These are phyloP conservation scores for Drosophila athabasca DNA, from an alignment of 1,140 invertebrate genomes.

Conservation along the genomic window DNA sequence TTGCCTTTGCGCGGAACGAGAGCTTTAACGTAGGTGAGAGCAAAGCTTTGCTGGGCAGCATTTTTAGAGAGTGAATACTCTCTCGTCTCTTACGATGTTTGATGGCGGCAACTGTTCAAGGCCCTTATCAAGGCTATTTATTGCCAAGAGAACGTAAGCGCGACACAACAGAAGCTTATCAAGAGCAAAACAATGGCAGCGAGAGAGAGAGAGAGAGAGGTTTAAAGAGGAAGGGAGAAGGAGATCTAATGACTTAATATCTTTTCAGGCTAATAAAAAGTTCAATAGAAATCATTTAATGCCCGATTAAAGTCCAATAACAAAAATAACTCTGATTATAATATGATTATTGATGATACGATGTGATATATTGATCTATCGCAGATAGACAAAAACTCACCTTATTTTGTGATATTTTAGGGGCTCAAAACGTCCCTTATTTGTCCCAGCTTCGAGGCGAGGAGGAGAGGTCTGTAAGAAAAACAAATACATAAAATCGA, in stretches of 20 bases:
- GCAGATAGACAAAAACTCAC: too few species aligned
- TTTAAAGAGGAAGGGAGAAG: not conserved
- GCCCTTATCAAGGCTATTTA: conserved; percentile 52
- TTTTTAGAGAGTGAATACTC: conserved; percentile 36
- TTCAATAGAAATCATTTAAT: conserved; percentile 32
- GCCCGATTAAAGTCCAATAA: not conserved
- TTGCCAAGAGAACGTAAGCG: not conserved
- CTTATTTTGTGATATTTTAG: too few species aligned
- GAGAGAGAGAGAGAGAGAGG: not conserved
- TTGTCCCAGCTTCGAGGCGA: too few species aligned
- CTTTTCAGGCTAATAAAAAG: conserved; percentile 5
- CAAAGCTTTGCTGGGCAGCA: conserved; percentile 10
- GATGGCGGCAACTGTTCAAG: conserved; percentile 36
- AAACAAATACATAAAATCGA: not conserved
- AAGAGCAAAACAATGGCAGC: conserved; percentile 1
- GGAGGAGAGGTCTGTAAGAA: not conserved
- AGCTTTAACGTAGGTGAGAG: conserved; percentile 9
- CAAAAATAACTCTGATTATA: too few species aligned
- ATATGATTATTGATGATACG: too few species aligned
- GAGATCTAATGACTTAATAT: conserved; percentile 44
- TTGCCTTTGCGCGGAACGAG: conserved; percentile 18
- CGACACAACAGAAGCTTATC: conserved; percentile 9
- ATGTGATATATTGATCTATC: too few species aligned
- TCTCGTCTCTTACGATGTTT: too few species aligned
- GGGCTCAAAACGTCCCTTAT: too few species aligned